Base-by-base conservation (phyloP, 2,888 invertebrate species). In the Panorpa germanica region DNA sequence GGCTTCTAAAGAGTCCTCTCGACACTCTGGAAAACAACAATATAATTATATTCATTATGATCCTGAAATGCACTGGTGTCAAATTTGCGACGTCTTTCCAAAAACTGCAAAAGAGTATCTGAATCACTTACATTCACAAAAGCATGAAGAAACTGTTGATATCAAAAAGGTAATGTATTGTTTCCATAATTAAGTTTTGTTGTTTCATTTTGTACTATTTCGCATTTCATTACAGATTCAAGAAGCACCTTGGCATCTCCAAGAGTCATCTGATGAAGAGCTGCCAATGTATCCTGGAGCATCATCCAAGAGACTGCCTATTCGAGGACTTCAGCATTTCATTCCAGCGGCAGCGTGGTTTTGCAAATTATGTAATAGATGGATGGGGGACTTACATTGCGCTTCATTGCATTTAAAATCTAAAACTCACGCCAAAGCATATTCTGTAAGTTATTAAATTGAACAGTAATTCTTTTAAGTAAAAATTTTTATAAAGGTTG, bases 51-150 rank as follows among this genome's bases (percentile, higher is more conserved):
- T 80, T 30, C 78, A 81, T 55, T 85, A 81, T 48, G 85, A 86
- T 53, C 81, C 83, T 1, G 83, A 83, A 56, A 72, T 81, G 64
- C 83, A 85, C 49, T 86, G 86, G 86, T 86, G 85, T 50, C 65
- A 81, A 32, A 67, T 73, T 28, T 86, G 86, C 55, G 74, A 81
- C 50, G 74, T 76, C 42, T 86, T 86, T 52, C 85, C 85, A 17
- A 70, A 76, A 45, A 80, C 82, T 3, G 83, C 83, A 29, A 81
- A 82, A 50, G 81, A 82, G 49, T 80, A 77, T 50, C 56, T 86
- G 40, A 72, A 74, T 50, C 86, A 86, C 59, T 63, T 85, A 41
- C 85, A 85, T 48, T 67, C 71, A 29, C 64, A 69, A 36, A 71
- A 73, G 20, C 86, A 86, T 56, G 71, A 72, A 38, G 48, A 50